Conservation (phyloP, 2,888 invertebrate genomes). For the Drosophila pseudotalamancana region DNA sequence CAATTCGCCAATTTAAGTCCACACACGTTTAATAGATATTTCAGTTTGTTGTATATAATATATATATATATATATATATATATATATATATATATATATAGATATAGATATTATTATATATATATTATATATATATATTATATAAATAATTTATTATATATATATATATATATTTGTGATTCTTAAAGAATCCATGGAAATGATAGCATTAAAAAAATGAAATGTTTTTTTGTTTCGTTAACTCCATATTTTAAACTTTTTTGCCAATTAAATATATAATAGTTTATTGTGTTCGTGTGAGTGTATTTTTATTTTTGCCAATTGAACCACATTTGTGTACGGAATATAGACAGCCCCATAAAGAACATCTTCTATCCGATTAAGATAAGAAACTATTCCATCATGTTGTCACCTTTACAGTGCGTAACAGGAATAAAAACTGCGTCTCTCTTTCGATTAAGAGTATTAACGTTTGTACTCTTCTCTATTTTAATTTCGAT, state of each 20-base stretch:
- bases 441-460: too few species aligned
- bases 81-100: conserved; percentile 30
- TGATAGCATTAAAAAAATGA: conserved; percentile 59
- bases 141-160: conserved; percentile 25
- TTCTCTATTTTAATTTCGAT: too few species aligned
- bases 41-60: too few species aligned
- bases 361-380: neutral
- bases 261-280: conserved; percentile 42
- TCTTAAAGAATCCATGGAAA: conserved; percentile 42
- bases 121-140: too few species aligned
- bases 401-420: too few species aligned
- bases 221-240: conserved; percentile 27
- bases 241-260: conserved; percentile 3
- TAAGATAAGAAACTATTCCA: neutral
- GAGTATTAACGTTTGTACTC: too few species aligned
- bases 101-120: conserved; percentile 21
- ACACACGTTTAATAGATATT: conserved; percentile 8
- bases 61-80: neutral
- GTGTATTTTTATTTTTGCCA: conserved; percentile 38
- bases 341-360: neutral
- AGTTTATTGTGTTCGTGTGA: conserved; percentile 31
- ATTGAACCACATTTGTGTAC: conserved; percentile 17
- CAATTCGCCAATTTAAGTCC: conserved; percentile 65
- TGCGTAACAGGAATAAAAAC: too few species aligned
- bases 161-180: conserved; percentile 21